Evolutionary conservation across 2,888 invertebrate species (phyloP), one percentile per base, ranked within the genome.

Genomic region (Dromius quadrimaculatus): DNA sequence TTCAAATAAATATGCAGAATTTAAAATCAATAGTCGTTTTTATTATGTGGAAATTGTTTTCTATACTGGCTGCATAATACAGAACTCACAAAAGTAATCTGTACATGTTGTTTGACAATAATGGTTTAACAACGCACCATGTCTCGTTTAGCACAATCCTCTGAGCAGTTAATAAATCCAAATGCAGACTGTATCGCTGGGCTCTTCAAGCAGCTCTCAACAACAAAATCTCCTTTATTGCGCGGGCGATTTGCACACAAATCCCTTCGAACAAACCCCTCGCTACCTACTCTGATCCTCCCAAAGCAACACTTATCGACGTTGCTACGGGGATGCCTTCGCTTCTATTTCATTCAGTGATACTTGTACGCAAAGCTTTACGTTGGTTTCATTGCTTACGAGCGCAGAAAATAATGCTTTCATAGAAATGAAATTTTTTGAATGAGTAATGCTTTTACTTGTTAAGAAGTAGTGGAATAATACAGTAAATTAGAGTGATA

Each of bases 201-300:
- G 77, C 78, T 77, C 81, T 81, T 75, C 77, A 80, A 78, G 76
- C 78, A 77, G 76, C 81, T 81, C 81, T 82, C 82, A 80, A 82
- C 83, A 83, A 82, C 82, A 82, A 83, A 83, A 83, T 83, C 83
- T 82, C 81, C 78, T 78, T 79, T 79, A 79, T 79, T 79, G 78
- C 78, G 74, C 73, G 75, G 73, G 74, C 75, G 77, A 77, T 78
- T 73, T 72, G 75, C 74, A 73, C 74, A 75, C 75, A 77, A 77
- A 76, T 76, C 77, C 76, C 50, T 54, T 54, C 50, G 15, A 11
- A 54, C 28, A 54, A 54, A 54, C 50, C 15, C 23, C 50, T 11
- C 6, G 28, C 23, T 19, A n/a, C 20, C 17, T 9, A 1, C 11
- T 11, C 22, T 15, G 50, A 54, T 54, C 50, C 50, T 54, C 50